Base-by-base conservation (phyloP, 2,113 vertebrate genomes). In the Melanotaenia duboulayi region DNA sequence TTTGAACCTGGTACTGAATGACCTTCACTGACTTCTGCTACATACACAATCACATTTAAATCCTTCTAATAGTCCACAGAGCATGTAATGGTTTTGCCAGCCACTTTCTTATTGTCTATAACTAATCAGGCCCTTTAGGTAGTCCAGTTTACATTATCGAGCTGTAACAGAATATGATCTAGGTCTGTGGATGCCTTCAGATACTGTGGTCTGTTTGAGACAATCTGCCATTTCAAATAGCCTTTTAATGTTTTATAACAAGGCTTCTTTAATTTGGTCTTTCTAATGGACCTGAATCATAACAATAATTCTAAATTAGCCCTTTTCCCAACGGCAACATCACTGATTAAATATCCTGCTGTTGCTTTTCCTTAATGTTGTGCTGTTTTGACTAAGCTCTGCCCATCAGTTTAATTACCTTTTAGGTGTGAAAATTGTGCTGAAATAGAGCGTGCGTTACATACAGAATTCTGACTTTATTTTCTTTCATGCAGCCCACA, bases 401-500 rank as follows among this genome's bases (percentile, higher is more conserved):
- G 16, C 42, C 24, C 37, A 65, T 69, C 44, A 63, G 17, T 73
- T 57, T 32, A 76, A 65, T 75, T 55, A 65, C 40, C 37, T 40
- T 11, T 69, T 23, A 64, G 42, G 17, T 60, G 5, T 56, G 19
- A 69, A 59, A 37, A 44, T 17, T 23, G 13, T 5, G 37, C 37
- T 25, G 51, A 28, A 28, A 6, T 28, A 28, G 28, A 28, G 28
- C 6, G 3, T n/a, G 11, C 3, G 22, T 51, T 57, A 4, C 49
- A 16, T 35, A 28, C 12, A 35, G 25, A 46, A 16, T 49, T 40
- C 11, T n/a, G 13, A 54, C 14, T 20, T 23, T 19, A 13, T 40
- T 42, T 76, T 13, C 1, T 3, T 51, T 37, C 3, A 1, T 68
- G 59, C 62, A 98, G 97, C 89, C 95, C 95, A 35, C 96, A 98